Evolutionary conservation across 2,797 vertebrate species (phyloP), one percentile per base, ranked within the genome.

Genomic region (Botia almorhae): DNA sequence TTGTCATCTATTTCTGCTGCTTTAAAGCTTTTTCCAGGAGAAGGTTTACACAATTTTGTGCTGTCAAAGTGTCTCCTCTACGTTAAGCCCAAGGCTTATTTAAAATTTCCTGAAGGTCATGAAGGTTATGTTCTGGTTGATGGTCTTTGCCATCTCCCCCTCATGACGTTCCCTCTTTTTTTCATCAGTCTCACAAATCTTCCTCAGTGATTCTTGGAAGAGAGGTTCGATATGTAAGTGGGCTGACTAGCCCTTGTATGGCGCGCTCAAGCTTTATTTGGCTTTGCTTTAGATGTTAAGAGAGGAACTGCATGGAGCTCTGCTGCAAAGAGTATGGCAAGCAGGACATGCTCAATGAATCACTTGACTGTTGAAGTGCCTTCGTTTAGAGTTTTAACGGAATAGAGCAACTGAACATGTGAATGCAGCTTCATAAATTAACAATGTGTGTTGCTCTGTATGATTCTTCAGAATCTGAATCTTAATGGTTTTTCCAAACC

Each of bases 221-320:
- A 92, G 96, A 96, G 92, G 95, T 93, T 17, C 94, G 93, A 88
- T 96, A 95, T 85, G 95, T 96, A 95, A 95, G 96, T 95, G 92
- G 90, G 90, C 88, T 74, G 4, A n/a, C 4, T 23, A 64, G 19
- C 89, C 87, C 86, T 88, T 77, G 78, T 70, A 26, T 76, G 65
- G 65, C 78, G 82, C 88, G 88, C 50, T 58, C 8, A 82, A 85
- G 85, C 84, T 89, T 90, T 87, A 83, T 78, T 84, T 80, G 77
- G 80, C 78, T 85, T 79, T 83, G 39, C 48, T 46, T 71, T 63
- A 78, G 56, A 36, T 51, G n/a, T 39, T 39, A 56, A 29, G 56
- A 50, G 26, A 53, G 14, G 26, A 53, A 55, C 67, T 55, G 46
- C 12, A 29, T 72, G 29, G 29, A 51, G 7, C 69, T 69, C 36